These are phyloP conservation scores for Porphyrio hochstetteri DNA, from an alignment of 2,113 vertebrate species.

Conservation along the genomic window DNA sequence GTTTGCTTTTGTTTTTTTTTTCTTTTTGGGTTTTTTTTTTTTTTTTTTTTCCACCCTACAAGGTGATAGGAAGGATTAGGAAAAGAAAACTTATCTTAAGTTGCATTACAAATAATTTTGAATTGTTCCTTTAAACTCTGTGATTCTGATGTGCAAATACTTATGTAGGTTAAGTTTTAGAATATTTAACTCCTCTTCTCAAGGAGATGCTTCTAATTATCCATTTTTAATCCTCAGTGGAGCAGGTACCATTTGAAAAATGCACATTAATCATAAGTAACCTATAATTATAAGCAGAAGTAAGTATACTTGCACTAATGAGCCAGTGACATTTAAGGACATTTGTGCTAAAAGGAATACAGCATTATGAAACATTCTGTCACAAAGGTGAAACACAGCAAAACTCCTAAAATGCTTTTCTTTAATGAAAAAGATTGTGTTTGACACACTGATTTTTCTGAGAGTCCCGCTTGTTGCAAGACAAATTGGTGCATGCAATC, in stretches of 20 bases:
- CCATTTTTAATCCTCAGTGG: neutral
- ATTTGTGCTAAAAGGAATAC: neutral
- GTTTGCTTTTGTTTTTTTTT: neutral
- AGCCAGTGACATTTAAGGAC: constrained; percentile 35
- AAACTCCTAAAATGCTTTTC: neutral
- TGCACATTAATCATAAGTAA: constrained; percentile 45
- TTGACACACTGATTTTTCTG: neutral
- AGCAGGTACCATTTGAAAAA: constrained; percentile 44
- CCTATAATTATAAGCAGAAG: constrained; percentile 28
- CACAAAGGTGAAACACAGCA: neutral
- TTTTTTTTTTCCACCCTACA: too few relatives aligned
- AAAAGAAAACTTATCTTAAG: neutral
- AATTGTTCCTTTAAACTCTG: neutral
- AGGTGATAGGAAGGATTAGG: neutral
- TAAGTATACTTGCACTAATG: constrained; percentile 34
- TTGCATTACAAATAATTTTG: neutral
- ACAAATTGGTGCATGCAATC: neutral
- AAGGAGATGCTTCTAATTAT: constrained; percentile 23
- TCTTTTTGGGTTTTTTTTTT: too few relatives aligned
- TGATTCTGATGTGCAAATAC: constrained; percentile 10
- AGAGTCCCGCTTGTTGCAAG: neutral
- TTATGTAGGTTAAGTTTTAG: neutral
- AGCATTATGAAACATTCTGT: neutral
- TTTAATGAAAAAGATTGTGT: neutral
- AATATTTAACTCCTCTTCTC: neutral